A percentile compares a stretch with the other conserved stretches of the same genome.
Conservation (phyloP, 2,113 vertebrate species). For the Leucopternis melanops region DNA sequence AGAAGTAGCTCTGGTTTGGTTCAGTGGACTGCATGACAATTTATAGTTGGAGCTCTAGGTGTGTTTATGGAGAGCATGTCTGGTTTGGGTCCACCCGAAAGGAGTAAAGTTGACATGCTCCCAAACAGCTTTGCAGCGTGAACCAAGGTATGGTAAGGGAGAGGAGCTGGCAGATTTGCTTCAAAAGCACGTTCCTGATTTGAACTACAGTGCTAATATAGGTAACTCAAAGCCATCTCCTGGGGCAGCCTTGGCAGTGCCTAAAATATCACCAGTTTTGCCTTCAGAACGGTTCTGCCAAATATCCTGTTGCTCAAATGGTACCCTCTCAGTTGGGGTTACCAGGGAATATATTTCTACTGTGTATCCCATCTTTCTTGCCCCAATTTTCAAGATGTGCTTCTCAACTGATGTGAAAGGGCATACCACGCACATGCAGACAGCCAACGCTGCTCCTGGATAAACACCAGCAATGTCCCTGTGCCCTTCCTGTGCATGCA, state of each 20-base stretch:
- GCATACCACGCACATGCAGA: rapidly evolving
- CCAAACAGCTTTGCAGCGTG: not conserved
- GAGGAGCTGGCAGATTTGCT: not conserved
- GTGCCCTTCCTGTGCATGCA: not conserved
- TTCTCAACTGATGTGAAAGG: not conserved
- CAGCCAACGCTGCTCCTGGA: rapidly evolving
- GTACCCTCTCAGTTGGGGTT: not conserved
- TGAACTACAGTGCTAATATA: not conserved
- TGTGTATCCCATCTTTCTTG: not conserved
- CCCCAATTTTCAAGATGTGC: not conserved
- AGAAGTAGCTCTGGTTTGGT: not conserved
- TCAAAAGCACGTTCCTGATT: not conserved
- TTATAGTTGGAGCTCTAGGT: not conserved
- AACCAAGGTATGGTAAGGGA: not conserved
- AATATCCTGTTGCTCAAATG: not conserved
- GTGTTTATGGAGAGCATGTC: not conserved
- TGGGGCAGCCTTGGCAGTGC: not conserved
- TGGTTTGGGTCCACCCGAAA: not conserved
- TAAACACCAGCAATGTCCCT: not conserved
- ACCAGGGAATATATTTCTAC: not conserved
- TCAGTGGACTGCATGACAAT: not conserved
- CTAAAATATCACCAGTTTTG: not conserved
- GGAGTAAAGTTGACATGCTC: not conserved
- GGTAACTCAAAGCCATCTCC: not conserved
- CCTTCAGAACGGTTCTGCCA: not conserved